Base-by-base conservation (phyloP, 1,140 invertebrate species). In the Drosophila teissieri region DNA sequence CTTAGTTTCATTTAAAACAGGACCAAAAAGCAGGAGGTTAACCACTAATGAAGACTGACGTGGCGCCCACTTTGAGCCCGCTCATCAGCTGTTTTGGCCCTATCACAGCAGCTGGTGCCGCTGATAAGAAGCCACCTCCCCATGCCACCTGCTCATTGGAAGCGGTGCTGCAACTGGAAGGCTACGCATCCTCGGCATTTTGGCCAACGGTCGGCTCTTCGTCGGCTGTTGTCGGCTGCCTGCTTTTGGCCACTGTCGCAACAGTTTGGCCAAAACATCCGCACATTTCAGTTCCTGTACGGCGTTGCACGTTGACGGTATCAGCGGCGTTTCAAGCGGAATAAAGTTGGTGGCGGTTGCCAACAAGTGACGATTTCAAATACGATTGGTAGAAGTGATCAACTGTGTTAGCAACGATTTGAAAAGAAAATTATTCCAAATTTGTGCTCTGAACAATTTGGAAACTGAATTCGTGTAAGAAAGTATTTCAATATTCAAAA, bases 281-380 rank as follows among this genome's bases (percentile, higher is more conserved):
- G 63, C 68, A 46, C 78, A 74, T 77, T 80, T 77, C 80, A 88
- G 84, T 88, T 88, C 84, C 84, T 89, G 84, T 79, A 80, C 73
- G 85, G 63, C 84, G 77, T 74, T 73, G 54, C 57, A 78, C 67
- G 77, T 68, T 68, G 67, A 78, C 85, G 84, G 80, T 89, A 70
- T 45, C 54, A 36, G 64, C 36, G 49, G 40, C 55, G 34, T 61
- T 24, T 46, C 49, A 57, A 62, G 48, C 56, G 39, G 24, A 62
- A 12, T 39, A 12, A 53, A 19, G 22, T 63, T 45, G 37, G 36
- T 45, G 51, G 36, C 58, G 40, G 46, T 37, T 45, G 61, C 51
- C 79, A 86, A 86, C 83, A 86, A 88, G 83, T 86, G 74, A 88
- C 70, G 63, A 54, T 73, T 58, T 65, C 15, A 36, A 57, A 57